These are phyloP conservation scores for Nephotettix cincticeps DNA, from an alignment of 1,140 invertebrate species.

Conservation along the genomic window DNA sequence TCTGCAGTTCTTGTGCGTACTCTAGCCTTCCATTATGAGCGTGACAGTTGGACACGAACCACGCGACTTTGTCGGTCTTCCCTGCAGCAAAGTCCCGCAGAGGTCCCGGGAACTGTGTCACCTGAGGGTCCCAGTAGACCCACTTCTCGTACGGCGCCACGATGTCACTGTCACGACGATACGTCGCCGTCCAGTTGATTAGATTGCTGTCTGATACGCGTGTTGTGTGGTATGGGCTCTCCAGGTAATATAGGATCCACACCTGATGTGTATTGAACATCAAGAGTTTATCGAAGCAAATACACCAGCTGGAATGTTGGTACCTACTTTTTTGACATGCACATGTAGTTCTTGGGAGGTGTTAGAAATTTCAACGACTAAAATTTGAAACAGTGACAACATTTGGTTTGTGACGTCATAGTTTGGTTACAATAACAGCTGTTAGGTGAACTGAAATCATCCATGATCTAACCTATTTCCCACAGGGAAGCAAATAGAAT, in stretches of 20 bases:
- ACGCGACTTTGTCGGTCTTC: conserved; percentile 93
- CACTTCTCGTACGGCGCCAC: conserved; percentile 95
- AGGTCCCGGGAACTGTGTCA: conserved; percentile 60
- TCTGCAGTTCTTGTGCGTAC: conserved; percentile 82
- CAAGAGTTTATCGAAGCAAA: too few relatives aligned
- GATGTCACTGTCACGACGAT: conserved; percentile 89
- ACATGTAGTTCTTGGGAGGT: too few relatives aligned
- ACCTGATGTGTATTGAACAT: conserved; percentile 62
- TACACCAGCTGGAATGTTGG: too few relatives aligned
- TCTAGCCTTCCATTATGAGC: conserved; percentile 83
- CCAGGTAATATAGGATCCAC: conserved; percentile 90
- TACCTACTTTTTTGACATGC: too few relatives aligned
- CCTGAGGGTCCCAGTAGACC: conserved; percentile 76
- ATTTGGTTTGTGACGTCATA: too few relatives aligned
- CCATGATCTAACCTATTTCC: too few relatives aligned
- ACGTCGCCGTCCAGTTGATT: conserved; percentile 96
- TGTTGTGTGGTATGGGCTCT: conserved; percentile 91
- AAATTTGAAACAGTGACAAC: too few relatives aligned
- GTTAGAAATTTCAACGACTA: too few relatives aligned
- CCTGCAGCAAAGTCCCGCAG: conserved; percentile 81
- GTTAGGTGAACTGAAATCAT: too few relatives aligned
- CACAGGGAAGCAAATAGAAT: too few relatives aligned
- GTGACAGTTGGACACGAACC: conserved; percentile 97
- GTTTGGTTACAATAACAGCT: too few relatives aligned
- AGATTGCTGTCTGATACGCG: conserved; percentile 76